Evolutionary conservation across 1,140 invertebrate species (phyloP).

Genomic region (Druon quercuslanigerum): DNA sequence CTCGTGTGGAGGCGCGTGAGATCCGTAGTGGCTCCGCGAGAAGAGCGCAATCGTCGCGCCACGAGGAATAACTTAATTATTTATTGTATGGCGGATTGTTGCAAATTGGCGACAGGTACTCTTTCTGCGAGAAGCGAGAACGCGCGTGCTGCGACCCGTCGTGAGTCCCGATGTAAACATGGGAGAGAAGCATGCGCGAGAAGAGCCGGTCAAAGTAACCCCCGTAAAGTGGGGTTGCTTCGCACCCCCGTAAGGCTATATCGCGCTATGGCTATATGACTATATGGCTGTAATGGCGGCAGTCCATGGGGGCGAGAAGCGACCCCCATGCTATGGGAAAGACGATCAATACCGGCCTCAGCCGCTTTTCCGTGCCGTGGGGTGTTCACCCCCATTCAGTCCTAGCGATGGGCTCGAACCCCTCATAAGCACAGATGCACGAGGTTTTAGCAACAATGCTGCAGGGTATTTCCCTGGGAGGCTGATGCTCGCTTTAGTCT

Average conservation of each 20-base stretch:
- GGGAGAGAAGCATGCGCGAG: constrained; percentile 40
- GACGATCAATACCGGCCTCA: constrained; percentile 65
- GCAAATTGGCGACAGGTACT: neutral
- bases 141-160: constrained; percentile 13
- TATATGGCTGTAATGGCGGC: constrained; percentile 61
- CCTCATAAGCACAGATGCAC: neutral
- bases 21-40: neutral
- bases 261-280: neutral
- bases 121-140: neutral
- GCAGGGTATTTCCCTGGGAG: neutral
- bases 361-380: constrained; percentile 46
- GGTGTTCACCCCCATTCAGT: constrained; percentile 7
- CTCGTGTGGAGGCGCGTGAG: neutral
- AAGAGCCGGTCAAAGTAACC: constrained; percentile 17
- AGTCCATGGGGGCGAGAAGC: constrained; percentile 57
- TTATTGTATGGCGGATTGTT: neutral
- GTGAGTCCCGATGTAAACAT: constrained; percentile 48
- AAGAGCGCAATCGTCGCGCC: neutral
- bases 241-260: constrained; percentile 27
- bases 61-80: constrained; percentile 10
- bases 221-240: neutral
- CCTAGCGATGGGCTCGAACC: constrained; percentile 14
- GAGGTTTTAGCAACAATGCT: neutral
- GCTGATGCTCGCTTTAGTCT: no score
- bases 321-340: constrained; percentile 66